Base-by-base conservation (phyloP, 1,140 invertebrate genomes). In the Drosophila tsacasi region DNA sequence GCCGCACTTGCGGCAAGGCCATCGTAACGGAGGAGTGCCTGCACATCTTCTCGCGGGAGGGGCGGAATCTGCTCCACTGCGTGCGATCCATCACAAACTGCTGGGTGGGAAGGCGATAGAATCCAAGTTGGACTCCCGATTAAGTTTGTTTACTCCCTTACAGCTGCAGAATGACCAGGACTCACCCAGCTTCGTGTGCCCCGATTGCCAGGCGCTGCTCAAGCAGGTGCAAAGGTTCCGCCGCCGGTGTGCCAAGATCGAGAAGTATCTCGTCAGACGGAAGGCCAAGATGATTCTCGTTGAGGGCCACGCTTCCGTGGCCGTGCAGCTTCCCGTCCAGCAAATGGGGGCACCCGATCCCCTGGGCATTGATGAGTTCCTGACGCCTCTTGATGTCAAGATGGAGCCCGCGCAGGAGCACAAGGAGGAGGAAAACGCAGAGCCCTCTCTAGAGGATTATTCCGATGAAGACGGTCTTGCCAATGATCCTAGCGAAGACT, bases 51-150 rank as follows among this genome's bases (percentile, higher is more conserved):
- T 72, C 84, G 1, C 15, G 40, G 1, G 40, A 27, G 21, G 68
- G 54, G 15, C 68, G 78, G 3, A 63, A 66, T 0, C 35, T 89
- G 4, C 46, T 89, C 21, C 68, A 62, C 19, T 57, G 60, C 12
- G 27, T 90, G 15, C 75, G 84, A 23, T 63, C 46, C 21, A 79
- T 89, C 50, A 63, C 84, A 32, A 84, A 84, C 44, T 89, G 84
- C 63, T 89, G 84, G 84, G 84, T 84, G 30, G 25, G 57, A 12
- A 49, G 4, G 4, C 15, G 35, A 17, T 2, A 27, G 30, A 50
- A 32, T 13, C 30, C 12, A 27, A 35, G 0, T 35, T 2, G 30
- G 5, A 10, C 13, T 35, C 21, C 4, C 23, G 54, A 25, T 49
- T 46, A 63, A 55, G 13, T 3, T 42, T 49, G 46, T 55, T 61